Evolutionary conservation across 2,797 vertebrate species (phyloP).

Genomic region (Tapera naevia): DNA sequence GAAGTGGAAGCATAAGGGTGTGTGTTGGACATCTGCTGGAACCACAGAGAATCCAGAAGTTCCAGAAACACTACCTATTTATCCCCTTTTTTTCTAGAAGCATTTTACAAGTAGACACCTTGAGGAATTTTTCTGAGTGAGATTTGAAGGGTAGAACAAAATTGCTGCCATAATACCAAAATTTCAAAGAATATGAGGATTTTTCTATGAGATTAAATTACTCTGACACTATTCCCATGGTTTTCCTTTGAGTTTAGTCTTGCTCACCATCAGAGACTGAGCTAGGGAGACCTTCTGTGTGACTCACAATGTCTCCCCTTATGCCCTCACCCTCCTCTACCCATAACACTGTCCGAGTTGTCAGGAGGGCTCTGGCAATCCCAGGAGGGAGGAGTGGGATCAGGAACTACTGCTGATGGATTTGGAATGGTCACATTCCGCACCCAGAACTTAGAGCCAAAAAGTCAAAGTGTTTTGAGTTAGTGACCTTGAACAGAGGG

Average conservation of each 20-base stretch:
- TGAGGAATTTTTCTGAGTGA: not conserved
- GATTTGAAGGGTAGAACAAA: not conserved
- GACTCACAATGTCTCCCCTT: accelerated
- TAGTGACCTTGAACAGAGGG: not conserved
- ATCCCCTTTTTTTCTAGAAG: accelerated
- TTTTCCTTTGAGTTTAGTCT: not conserved
- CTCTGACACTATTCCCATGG: not conserved
- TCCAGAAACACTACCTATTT: not conserved
- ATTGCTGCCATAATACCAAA: not conserved
- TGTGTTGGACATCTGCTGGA: not conserved
- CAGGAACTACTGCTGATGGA: accelerated
- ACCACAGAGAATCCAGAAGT: not conserved
- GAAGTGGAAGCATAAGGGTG: not conserved
- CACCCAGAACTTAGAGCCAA: not conserved
- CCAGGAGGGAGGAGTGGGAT: not conserved
- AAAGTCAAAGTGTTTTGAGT: not conserved
- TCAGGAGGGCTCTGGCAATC: not conserved
- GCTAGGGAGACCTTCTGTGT: accelerated
- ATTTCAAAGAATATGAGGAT: not conserved
- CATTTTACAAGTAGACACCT: not conserved
- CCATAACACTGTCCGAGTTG: accelerated
- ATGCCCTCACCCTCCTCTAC: not conserved
- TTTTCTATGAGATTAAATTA: not conserved
- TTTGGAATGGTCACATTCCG: not conserved
- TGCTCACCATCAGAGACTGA: not conserved